phyloP scores from a whole-genome alignment of 1,140 invertebrate genomes.

The Leptinotarsa defecta region DNA sequence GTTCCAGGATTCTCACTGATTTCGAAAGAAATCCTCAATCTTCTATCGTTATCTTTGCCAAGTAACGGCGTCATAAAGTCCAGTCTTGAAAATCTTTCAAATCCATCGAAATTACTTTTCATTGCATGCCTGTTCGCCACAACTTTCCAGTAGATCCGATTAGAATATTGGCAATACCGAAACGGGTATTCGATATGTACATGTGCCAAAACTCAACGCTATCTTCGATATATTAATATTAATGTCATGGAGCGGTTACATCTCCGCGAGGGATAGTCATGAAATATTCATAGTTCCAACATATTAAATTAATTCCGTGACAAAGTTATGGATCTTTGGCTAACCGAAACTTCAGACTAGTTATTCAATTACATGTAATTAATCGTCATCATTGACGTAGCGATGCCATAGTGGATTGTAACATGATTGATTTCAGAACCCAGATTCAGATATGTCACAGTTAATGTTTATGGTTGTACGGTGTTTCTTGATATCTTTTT shows the following conservation, averaged over 20 bases:
- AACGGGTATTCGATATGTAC: slow-evolving; percentile 11
- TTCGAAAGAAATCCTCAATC: too few species aligned
- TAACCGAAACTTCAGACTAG: slow-evolving; percentile 17
- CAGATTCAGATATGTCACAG: too few species aligned
- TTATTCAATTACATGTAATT: slow-evolving; percentile 18
- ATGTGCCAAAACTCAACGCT: slow-evolving; percentile 22
- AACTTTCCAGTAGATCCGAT: not conserved
- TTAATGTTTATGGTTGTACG: too few species aligned
- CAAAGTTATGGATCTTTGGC: slow-evolving; percentile 28
- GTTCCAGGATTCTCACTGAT: too few species aligned
- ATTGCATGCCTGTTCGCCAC: not conserved
- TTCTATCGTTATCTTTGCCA: too few species aligned
- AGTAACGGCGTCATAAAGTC: too few species aligned
- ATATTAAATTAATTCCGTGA: slow-evolving; percentile 24
- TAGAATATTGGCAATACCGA: not conserved
- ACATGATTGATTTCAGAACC: not conserved
- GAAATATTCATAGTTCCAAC: slow-evolving; percentile 21
- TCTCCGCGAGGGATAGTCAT: slow-evolving; percentile 1
- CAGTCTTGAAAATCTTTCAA: too few species aligned
- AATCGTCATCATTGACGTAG: not conserved
- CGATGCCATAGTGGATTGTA: not conserved
- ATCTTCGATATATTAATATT: slow-evolving; percentile 24
- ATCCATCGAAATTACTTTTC: not conserved
- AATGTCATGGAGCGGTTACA: slow-evolving; percentile 14
- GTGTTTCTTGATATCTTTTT: too few species aligned